Evolutionary conservation across 2,888 invertebrate species (phyloP), one percentile per base, ranked within the genome.

Genomic region (Ophion ellenae): DNA sequence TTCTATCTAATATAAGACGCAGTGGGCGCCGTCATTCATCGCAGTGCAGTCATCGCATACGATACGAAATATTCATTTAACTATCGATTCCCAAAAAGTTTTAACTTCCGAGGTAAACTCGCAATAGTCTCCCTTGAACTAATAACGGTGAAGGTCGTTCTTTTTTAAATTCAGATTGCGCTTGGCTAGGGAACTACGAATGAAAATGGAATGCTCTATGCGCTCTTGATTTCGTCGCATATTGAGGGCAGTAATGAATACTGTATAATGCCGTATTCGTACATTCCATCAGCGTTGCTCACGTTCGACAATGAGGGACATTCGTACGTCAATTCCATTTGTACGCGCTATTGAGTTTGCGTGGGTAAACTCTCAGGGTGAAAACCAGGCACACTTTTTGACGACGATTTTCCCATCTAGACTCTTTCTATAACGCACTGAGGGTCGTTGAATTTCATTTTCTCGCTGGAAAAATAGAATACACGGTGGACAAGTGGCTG

Each of bases 381-480:
- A 57, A 77, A 14, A 77, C 63, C 53, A 70, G 67, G 61, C 57
- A 32, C 28, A 47, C 69, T 66, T 77, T 47, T 32, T 66, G 53
- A 74, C 67, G 59, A 80, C 76, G 77, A 73, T 83, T 74, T 73
- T 47, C 64, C 64, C 59, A 57, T 63, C 74, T 67, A 75, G 63
- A 57, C 47, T 45, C 64, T 45, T 71, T 47, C 66, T 77, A 78
- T 77, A 85, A 77, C 70, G 77, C 84, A 70, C 76, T 59, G 81
- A 82, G 75, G 74, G 81, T 77, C 84, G 76, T 84, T 86, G 84
- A 87, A 87, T 87, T 86, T 86, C 80, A 87, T 87, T 87, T 86
- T 74, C 86, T 70, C 61, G 57, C 5, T 53, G 74, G 69, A 77
- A 75, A 86, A 80, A 69, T 71, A 59, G 74, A 73, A 61, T 70